Percentiles rank a stretch among this genome's conserved stretches.
These are phyloP conservation scores for Neocrepidodera transversa DNA, from an alignment of 2,888 invertebrate genomes.

Conservation along the genomic window DNA sequence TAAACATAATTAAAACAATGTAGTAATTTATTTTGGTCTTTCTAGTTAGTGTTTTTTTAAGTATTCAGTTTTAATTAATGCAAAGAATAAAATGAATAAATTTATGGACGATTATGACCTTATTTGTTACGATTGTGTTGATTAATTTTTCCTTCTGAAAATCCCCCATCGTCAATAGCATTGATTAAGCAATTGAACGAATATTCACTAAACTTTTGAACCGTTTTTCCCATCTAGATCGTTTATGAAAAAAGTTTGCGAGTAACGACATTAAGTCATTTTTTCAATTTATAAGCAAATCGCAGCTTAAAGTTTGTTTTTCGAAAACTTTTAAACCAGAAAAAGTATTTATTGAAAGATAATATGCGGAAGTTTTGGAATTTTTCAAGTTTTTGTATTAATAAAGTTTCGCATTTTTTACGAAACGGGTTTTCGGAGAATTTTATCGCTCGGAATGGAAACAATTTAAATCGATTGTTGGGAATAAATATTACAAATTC, in stretches of 20 bases:
- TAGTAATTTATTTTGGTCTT: no score
- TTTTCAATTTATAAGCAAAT: slow-evolving; percentile 40
- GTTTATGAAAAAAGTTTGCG: slow-evolving; percentile 30
- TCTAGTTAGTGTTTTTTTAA: no score
- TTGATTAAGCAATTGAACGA: slow-evolving; percentile 27
- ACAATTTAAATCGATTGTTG: no score
- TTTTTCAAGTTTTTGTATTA: slow-evolving; percentile 20
- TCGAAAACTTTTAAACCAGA: slow-evolving; percentile 19
- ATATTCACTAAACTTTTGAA: slow-evolving; percentile 19
- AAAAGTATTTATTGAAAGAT: slow-evolving; percentile 31
- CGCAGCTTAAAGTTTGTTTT: slow-evolving; percentile 33
- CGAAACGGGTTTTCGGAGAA: no score
- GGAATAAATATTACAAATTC: no score
- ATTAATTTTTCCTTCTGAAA: background rate
- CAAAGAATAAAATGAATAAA: no score
- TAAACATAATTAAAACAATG: no score
- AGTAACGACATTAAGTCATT: slow-evolving; percentile 27
- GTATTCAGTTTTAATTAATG: no score
- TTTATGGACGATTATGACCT: no score
- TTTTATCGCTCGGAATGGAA: no score
- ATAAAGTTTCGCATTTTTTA: slow-evolving; percentile 3
- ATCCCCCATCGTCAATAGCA: slow-evolving; percentile 15
- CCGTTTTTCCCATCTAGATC: slow-evolving; percentile 1
- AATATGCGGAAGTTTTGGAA: slow-evolving; percentile 20
- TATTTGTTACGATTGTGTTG: no score